Conservation (phyloP, 2,797 vertebrate species). For the Enteromius fasciolatus region DNA sequence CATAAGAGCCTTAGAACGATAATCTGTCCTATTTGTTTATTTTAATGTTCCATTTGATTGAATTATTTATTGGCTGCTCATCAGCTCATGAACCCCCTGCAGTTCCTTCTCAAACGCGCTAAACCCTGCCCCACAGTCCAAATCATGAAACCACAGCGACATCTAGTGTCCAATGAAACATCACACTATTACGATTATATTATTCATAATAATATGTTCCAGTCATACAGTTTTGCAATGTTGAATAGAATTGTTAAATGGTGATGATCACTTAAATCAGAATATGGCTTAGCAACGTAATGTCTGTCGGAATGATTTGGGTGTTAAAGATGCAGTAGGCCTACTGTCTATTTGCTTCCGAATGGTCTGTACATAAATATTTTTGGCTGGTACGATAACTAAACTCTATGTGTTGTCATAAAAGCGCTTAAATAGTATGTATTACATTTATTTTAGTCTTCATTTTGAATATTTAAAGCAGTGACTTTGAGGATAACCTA, state of each 20-base stretch:
- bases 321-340: not conserved
- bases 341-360: not conserved
- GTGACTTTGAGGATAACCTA: not conserved
- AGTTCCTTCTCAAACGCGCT: not conserved
- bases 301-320: not conserved
- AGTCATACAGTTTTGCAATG: not conserved
- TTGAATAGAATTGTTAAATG: not conserved
- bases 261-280: not conserved
- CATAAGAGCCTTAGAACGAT: not conserved
- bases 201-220: not conserved
- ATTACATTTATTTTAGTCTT: not conserved
- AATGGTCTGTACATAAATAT: not conserved
- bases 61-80: not conserved
- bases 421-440: not conserved
- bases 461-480: not conserved
- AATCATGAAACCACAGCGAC: not conserved
- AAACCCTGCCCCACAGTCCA: not conserved
- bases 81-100: not conserved
- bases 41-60: not conserved
- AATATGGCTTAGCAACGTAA: not conserved
- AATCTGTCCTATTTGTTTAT: too few species aligned
- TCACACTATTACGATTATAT: not conserved
- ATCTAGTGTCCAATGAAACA: constrained; percentile 4
- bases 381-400: not conserved
- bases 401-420: not conserved